Percentiles rank a stretch among this genome's conserved stretches.
phyloP scores from a whole-genome alignment of 2,888 invertebrate genomes.

The Sinodicranocentrus sp. region DNA sequence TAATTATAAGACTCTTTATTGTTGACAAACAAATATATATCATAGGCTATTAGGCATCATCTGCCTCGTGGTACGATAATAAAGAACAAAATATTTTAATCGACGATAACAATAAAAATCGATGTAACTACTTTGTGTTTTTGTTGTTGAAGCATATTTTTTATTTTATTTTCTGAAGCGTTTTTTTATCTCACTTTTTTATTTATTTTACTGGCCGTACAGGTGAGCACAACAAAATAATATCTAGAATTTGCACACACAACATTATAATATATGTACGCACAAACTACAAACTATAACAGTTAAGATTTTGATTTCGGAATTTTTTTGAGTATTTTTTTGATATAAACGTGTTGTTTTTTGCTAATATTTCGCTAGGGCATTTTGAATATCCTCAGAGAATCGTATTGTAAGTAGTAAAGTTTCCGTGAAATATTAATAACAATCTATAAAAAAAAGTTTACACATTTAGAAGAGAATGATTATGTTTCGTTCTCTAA shows the following conservation, averaged over 20 bases:
- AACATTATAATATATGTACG: not conserved
- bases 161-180: no score
- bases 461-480: not conserved
- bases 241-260: not conserved
- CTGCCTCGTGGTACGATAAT: no score
- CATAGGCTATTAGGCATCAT: no score
- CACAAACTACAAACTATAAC: no score
- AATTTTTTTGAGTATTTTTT: not conserved
- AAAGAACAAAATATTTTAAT: no score
- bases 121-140: no score
- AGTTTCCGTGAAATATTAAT: not conserved
- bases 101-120: no score
- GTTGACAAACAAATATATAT: slow-evolving; percentile 17
- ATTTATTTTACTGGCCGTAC: slow-evolving; percentile 63
- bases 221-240: slow-evolving; percentile 33
- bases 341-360: not conserved
- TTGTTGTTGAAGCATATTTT: no score
- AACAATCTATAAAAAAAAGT: no score
- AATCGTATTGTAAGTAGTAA: not conserved
- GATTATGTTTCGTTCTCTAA: not conserved
- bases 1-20: slow-evolving; percentile 14
- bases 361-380: not conserved
- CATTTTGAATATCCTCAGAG: not conserved
- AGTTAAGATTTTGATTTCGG: not conserved
- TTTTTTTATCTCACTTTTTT: no score